phyloP scores from a whole-genome alignment of 2,888 invertebrate species.

The Maniola hyperantus region DNA sequence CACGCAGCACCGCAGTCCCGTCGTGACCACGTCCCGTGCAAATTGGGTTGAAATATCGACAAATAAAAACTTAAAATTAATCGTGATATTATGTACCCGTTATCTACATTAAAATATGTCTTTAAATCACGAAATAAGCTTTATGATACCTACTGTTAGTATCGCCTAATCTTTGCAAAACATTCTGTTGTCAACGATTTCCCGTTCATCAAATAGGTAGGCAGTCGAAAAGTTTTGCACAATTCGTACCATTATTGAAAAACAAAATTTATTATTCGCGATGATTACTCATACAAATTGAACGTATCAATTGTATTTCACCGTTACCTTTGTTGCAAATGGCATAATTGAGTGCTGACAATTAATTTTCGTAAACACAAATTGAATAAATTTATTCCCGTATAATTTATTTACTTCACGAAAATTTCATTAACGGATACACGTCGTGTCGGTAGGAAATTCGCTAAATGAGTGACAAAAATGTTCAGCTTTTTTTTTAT shows the following conservation, averaged over 20 bases:
- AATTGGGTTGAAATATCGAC: too few relatives aligned
- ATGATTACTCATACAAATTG: constrained; percentile 15
- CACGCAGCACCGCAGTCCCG: too few relatives aligned
- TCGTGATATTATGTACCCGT: too few relatives aligned
- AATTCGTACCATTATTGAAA: neutral
- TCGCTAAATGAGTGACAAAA: constrained; percentile 5
- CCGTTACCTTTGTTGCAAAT: constrained; percentile 23
- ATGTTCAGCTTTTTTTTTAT: neutral
- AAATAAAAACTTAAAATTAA: too few relatives aligned
- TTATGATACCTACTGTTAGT: too few relatives aligned
- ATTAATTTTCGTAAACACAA: constrained; percentile 26
- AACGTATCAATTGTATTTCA: constrained; percentile 24
- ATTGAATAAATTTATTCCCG: constrained; percentile 29
- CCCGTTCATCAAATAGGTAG: neutral
- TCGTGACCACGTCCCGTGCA: too few relatives aligned
- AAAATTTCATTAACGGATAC: constrained; percentile 18
- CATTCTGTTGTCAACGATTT: neutral
- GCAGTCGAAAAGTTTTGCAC: neutral
- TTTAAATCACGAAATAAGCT: too few relatives aligned
- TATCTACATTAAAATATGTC: too few relatives aligned
- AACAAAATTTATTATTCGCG: neutral
- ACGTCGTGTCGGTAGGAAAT: neutral
- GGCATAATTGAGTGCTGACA: constrained; percentile 27
- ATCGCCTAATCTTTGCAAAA: too few relatives aligned
- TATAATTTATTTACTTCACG: constrained; percentile 27